phyloP scores from a whole-genome alignment of 64 coral and sea anemone genomes.

The Stichodactyla mertensii region DNA sequence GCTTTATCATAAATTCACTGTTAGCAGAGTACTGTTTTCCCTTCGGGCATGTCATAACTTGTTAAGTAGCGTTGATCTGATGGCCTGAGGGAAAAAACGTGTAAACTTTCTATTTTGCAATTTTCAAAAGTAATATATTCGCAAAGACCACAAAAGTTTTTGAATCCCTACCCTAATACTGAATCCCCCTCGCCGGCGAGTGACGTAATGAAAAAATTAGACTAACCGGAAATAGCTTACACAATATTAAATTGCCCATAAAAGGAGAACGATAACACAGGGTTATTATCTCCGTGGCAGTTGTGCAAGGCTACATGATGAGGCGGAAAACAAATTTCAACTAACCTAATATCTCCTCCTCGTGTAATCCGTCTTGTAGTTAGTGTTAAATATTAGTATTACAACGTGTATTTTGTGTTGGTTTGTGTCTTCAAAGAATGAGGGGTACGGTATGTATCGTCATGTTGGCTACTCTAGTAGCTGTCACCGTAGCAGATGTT shows the following conservation, averaged over 20 bases:
- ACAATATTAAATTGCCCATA: background rate
- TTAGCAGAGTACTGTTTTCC: too few species aligned
- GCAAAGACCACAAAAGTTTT: background rate
- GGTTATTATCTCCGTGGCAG: background rate
- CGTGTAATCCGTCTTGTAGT: background rate
- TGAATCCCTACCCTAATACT: background rate
- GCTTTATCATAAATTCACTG: too few species aligned
- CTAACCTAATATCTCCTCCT: background rate
- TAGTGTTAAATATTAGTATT: background rate
- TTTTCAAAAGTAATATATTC: background rate
- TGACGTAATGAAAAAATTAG: background rate
- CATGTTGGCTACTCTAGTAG: conserved; percentile 4
- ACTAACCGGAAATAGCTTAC: background rate
- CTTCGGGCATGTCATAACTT: too few species aligned
- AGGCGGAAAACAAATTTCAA: background rate
- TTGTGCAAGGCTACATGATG: background rate
- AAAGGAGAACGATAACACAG: background rate
- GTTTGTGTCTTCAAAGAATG: background rate
- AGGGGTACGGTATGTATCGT: background rate
- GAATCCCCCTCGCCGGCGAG: background rate
- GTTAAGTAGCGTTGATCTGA: too few species aligned
- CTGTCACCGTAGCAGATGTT: conserved; percentile 39
- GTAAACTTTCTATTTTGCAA: too few species aligned
- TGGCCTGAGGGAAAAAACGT: too few species aligned
- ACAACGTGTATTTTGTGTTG: background rate